A percentile compares a stretch with the other conserved stretches of the same genome.
These are phyloP conservation scores for Coleophora flavipennella DNA, from an alignment of 2,888 invertebrate species.

Conservation along the genomic window DNA sequence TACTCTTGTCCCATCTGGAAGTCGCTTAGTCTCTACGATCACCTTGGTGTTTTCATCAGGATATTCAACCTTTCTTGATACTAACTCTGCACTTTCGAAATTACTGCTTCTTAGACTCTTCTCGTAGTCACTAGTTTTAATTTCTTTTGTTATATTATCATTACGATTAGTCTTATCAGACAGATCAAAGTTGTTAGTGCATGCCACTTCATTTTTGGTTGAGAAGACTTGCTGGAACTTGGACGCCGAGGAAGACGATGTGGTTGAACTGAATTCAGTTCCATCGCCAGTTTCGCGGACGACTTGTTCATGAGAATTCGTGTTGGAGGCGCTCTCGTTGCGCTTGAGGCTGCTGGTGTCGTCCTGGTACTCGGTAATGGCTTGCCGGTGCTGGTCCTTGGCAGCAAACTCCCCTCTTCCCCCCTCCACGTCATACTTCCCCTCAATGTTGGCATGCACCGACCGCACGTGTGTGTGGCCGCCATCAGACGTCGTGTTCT, in stretches of 20 bases:
- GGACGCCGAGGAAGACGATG: conserved; percentile 48
- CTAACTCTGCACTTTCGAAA: conserved; percentile 55
- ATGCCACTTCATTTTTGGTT: conserved; percentile 49
- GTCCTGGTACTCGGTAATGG: conserved; percentile 56
- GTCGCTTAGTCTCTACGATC: conserved; percentile 76
- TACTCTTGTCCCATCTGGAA: conserved; percentile 77
- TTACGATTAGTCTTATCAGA: conserved; percentile 32
- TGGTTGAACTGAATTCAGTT: conserved; percentile 43
- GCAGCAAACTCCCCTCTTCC: conserved; percentile 78
- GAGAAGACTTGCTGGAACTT: conserved; percentile 49
- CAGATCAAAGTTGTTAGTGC: conserved; percentile 36
- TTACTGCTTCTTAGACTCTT: conserved; percentile 29
- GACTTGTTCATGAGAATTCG: conserved; percentile 51
- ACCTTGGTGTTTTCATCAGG: conserved; percentile 78
- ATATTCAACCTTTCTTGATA: conserved; percentile 73
- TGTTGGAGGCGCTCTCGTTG: conserved; percentile 46
- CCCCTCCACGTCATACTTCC: conserved; percentile 75
- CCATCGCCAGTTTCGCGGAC: conserved; percentile 55
- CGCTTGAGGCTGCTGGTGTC: conserved; percentile 53
- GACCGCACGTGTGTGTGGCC: conserved; percentile 75
- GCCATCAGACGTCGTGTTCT: conserved; percentile 74
- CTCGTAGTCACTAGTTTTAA: conserved; percentile 32
- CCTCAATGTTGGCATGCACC: conserved; percentile 76
- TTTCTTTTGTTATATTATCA: conserved; percentile 27
- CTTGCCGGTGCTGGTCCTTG: conserved; percentile 73